phyloP scores from a whole-genome alignment of 2,113 vertebrate species.

The Leptodactylus fuscus region DNA sequence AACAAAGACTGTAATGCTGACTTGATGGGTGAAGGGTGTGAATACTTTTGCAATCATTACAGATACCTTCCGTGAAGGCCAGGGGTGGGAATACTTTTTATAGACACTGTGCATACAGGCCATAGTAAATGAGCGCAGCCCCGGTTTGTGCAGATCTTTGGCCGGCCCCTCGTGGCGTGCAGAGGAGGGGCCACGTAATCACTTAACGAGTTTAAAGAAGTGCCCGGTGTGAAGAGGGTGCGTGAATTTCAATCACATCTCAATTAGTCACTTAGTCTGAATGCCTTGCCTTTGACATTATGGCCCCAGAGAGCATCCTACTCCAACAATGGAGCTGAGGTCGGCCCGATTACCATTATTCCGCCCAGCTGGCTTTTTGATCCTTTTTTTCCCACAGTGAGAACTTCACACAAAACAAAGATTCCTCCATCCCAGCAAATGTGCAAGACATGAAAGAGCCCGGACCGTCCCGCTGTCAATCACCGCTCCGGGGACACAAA shows the following conservation, averaged over 20 bases:
- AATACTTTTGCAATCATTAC: no score
- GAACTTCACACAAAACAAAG: conserved; percentile 66
- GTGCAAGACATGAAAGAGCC: conserved; percentile 76
- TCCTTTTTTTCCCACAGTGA: conserved; percentile 83
- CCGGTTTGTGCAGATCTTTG: not conserved
- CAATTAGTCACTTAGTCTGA: conserved; percentile 62
- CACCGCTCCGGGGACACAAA: conserved; percentile 69
- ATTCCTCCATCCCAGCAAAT: conserved; percentile 66
- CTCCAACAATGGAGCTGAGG: conserved; percentile 71
- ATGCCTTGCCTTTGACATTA: not conserved
- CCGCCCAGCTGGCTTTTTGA: conserved; percentile 75
- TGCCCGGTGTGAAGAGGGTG: not conserved
- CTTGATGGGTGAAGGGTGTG: no score
- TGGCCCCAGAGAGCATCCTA: conserved; percentile 55
- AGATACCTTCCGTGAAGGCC: no score
- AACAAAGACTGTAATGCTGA: no score
- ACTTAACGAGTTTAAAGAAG: conserved; percentile 11
- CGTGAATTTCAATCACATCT: conserved; percentile 54
- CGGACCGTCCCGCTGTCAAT: conserved; percentile 72
- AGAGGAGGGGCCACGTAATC: not conserved
- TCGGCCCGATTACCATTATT: conserved; percentile 76
- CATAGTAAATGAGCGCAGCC: not conserved
- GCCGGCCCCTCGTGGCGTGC: not conserved
- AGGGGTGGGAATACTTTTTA: not conserved
- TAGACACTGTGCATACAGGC: not conserved